Evolutionary conservation across 2,113 vertebrate genomes (phyloP).

Genomic region (Melanotaenia duboulayi): DNA sequence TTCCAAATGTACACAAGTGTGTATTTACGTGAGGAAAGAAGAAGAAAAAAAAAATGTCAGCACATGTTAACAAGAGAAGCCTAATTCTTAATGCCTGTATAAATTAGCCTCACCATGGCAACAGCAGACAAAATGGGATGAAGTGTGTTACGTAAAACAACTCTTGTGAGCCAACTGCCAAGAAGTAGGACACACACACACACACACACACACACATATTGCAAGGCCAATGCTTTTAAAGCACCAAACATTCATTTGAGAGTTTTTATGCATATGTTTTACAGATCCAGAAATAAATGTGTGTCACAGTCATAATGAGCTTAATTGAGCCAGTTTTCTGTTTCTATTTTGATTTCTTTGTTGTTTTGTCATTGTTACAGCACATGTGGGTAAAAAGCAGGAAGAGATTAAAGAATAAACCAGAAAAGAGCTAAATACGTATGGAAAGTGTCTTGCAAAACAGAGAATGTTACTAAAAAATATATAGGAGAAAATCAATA

Average conservation of each 20-base stretch:
- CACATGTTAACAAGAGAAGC: constrained; percentile 63
- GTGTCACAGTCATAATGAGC: constrained; percentile 9
- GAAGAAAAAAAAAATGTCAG: constrained; percentile 34
- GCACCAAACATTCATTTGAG: constrained; percentile 28
- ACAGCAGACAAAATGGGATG: constrained; percentile 79
- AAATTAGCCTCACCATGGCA: constrained; percentile 82
- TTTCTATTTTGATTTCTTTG: neutral
- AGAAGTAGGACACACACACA: constrained; percentile 68
- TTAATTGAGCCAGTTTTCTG: neutral
- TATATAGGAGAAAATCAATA: constrained; percentile 5
- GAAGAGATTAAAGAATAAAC: constrained; percentile 12
- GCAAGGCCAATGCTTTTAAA: constrained; percentile 39
- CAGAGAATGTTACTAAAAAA: constrained; percentile 2
- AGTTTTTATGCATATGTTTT: constrained; percentile 23
- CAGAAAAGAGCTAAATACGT: neutral
- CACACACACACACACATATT: constrained; percentile 58
- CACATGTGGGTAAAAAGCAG: constrained; percentile 29
- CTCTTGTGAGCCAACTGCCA: constrained; percentile 65
- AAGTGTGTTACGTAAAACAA: constrained; percentile 81
- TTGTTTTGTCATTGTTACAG: neutral
- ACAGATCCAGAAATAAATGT: constrained; percentile 37
- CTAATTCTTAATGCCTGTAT: constrained; percentile 75
- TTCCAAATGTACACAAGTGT: neutral
- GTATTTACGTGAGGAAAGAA: constrained; percentile 4
- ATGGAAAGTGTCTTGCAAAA: constrained; percentile 4